Conservation (phyloP, 1,140 invertebrate genomes). For the Lasioglossum baleicum region DNA sequence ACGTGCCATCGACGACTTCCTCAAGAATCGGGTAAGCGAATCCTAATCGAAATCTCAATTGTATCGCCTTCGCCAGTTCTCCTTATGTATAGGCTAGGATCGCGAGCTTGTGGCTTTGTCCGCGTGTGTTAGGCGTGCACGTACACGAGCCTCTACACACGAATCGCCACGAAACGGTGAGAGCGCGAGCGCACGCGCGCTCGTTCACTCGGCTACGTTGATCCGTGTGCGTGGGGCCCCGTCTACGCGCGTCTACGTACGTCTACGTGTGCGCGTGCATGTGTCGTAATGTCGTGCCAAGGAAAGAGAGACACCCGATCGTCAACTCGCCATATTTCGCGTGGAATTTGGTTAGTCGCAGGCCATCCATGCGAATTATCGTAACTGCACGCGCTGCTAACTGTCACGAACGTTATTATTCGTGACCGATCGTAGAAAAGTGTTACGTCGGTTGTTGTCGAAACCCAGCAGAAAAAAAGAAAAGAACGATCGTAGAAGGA, state of each 20-base stretch:
- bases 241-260: neutral
- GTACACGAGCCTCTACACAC: conserved; percentile 8
- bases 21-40: conserved; percentile 89
- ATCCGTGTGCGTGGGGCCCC: neutral
- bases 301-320: conserved; percentile 58
- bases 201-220: neutral
- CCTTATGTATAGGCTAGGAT: conserved; percentile 43
- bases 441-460: neutral
- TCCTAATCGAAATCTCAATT: neutral
- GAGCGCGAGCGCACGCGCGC: neutral
- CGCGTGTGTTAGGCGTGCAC: conserved; percentile 2
- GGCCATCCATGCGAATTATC: neutral
- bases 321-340: conserved; percentile 59
- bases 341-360: conserved; percentile 48
- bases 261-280: conserved; percentile 40
- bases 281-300: conserved; percentile 68
- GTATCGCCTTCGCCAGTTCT: neutral
- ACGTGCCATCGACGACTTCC: conserved; percentile 93
- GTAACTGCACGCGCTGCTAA: neutral
- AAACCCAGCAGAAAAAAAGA: conserved; percentile 9
- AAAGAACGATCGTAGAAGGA: conserved; percentile 11
- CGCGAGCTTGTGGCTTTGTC: neutral
- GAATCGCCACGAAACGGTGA: conserved; percentile 29
- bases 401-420: neutral
- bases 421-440: neutral